Evolutionary conservation across 2,113 vertebrate genomes (phyloP).

Genomic region (Aegotheles bennettii): DNA sequence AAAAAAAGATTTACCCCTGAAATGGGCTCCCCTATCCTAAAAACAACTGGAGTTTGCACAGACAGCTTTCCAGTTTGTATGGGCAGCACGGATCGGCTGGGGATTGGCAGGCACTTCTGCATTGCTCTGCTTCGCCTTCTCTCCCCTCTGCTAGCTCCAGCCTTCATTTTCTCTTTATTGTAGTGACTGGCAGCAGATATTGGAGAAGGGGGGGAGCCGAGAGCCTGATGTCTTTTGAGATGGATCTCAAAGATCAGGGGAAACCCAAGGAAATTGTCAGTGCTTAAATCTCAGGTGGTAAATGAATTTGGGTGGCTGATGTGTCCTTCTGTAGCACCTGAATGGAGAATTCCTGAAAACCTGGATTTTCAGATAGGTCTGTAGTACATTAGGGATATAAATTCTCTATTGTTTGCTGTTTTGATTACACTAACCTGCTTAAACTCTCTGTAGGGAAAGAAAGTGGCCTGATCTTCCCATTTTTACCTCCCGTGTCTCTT

Average conservation of each 20-base stretch:
- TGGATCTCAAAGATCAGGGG: background rate
- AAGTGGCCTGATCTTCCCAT: background rate
- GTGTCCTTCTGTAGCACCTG: background rate
- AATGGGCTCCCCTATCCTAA: background rate
- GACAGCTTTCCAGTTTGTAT: background rate
- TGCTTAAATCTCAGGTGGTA: background rate
- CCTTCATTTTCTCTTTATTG: background rate
- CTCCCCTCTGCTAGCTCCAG: background rate
- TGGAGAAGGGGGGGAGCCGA: background rate
- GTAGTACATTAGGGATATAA: background rate
- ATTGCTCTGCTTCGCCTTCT: background rate
- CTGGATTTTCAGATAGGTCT: background rate
- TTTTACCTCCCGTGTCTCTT: background rate
- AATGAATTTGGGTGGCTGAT: background rate
- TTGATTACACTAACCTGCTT: background rate
- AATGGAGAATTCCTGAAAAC: background rate
- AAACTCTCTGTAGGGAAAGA: background rate
- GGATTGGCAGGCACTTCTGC: background rate
- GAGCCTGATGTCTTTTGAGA: accelerated
- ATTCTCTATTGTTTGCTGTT: background rate
- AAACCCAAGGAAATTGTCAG: background rate
- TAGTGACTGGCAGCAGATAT: background rate
- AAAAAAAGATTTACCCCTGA: background rate
- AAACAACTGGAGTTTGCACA: background rate
- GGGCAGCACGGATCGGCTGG: background rate